A percentile compares a stretch with the other conserved stretches of the same genome.
These are phyloP conservation scores for Graptemys geographica DNA, from an alignment of 2,797 vertebrate genomes.

Conservation along the genomic window DNA sequence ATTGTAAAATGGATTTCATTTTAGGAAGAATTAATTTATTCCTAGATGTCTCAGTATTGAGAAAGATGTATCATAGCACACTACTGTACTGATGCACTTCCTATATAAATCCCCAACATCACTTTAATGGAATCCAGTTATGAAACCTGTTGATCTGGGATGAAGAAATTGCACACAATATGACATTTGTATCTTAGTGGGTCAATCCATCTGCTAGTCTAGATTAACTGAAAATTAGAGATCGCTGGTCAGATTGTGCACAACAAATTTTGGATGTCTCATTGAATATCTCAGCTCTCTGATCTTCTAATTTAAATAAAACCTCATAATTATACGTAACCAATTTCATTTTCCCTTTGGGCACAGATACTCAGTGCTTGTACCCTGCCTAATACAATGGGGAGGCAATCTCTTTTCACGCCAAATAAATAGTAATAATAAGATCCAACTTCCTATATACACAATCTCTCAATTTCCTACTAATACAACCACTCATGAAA, in stretches of 20 bases:
- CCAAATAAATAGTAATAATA: not conserved
- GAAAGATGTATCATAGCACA: not conserved
- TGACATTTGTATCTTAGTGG: not conserved
- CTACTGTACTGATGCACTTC: not conserved
- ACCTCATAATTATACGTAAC: not conserved
- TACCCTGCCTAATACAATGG: not conserved
- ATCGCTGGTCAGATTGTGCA: not conserved
- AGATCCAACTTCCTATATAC: not conserved
- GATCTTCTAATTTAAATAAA: conserved; percentile 18
- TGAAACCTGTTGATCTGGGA: not conserved
- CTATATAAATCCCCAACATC: not conserved
- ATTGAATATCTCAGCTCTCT: conserved; percentile 22
- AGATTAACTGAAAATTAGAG: not conserved
- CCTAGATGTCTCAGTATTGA: not conserved
- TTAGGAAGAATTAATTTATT: not conserved
- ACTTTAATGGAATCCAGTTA: not conserved
- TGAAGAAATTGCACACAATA: not conserved
- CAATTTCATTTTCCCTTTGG: not conserved
- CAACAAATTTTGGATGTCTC: not conserved
- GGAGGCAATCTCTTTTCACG: not conserved
- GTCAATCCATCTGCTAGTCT: not conserved
- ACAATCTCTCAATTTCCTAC: not conserved
- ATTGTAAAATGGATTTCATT: not conserved
- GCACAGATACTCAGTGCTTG: conserved; percentile 17
- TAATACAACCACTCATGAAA: not conserved